phyloP scores from a whole-genome alignment of 30 jellyfish, hydroid and myxozoan species.

The Nemopilema nomurai region DNA sequence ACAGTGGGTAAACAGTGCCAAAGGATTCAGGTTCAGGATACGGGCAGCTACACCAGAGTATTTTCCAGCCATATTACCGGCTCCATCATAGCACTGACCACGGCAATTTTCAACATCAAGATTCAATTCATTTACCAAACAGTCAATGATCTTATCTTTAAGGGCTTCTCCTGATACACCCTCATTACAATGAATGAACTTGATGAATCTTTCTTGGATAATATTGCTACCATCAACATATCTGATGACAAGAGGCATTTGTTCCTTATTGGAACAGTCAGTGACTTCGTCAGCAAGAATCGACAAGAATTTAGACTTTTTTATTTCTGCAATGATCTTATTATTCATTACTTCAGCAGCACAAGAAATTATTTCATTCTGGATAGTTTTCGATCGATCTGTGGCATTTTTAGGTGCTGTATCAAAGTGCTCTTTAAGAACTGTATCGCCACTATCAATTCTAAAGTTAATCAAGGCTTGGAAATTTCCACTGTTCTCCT shows the following conservation, averaged over 20 bases:
- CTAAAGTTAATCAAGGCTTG: constrained; percentile 26
- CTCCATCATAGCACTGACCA: constrained; percentile 40
- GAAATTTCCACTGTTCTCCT: constrained; percentile 26
- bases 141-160: background rate
- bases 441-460: constrained; percentile 34
- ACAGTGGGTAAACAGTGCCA: background rate
- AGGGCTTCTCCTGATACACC: constrained; percentile 15
- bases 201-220: constrained; percentile 16
- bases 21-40: background rate
- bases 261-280: constrained; percentile 42
- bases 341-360: background rate
- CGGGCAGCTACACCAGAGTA: background rate
- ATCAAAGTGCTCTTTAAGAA: constrained; percentile 27
- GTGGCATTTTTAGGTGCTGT: constrained; percentile 41
- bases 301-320: constrained; percentile 22
- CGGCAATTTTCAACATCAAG: constrained; percentile 12
- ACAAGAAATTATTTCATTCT: constrained; percentile 16
- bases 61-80: background rate
- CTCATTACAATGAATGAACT: constrained; percentile 9
- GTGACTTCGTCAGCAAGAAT: constrained; percentile 55
- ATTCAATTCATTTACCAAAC: background rate
- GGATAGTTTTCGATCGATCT: background rate
- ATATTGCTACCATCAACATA: constrained; percentile 9
- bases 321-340: background rate
- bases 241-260: constrained; percentile 52